A percentile compares a stretch with the other conserved stretches of the same genome.
phyloP scores from a whole-genome alignment of 2,888 invertebrate genomes.

The Smittia sp. region DNA sequence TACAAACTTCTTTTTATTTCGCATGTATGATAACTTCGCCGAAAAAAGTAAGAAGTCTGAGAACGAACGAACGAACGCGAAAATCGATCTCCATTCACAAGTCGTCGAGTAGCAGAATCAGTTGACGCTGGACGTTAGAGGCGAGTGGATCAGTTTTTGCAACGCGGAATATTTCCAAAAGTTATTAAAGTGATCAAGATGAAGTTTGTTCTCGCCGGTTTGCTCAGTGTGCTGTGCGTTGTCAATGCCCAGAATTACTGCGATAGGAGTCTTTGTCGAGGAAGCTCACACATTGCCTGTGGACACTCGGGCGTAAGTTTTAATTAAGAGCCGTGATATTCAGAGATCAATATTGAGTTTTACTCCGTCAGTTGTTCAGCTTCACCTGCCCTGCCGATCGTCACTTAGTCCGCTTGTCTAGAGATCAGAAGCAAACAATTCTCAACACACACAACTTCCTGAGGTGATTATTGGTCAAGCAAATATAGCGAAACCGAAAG shows the following conservation, averaged over 20 bases:
- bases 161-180: neutral
- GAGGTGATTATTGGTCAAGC: constrained; percentile 15
- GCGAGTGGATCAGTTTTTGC: constrained; percentile 19
- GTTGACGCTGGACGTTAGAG: constrained; percentile 26
- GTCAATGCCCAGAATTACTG: constrained; percentile 26
- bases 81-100: neutral
- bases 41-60: neutral
- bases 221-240: neutral
- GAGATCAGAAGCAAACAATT: constrained; percentile 31
- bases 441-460: constrained; percentile 30
- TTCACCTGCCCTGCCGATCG: constrained; percentile 23
- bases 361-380: neutral
- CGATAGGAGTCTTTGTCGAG: constrained; percentile 28
- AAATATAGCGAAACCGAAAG: neutral
- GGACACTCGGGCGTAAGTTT: constrained; percentile 33
- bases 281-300: constrained; percentile 25
- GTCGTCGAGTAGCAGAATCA: neutral
- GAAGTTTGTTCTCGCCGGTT: neutral
- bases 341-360: constrained; percentile 17
- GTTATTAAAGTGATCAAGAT: neutral
- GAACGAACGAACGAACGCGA: neutral
- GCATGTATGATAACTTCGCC: neutral
- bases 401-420: neutral
- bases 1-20: too few relatives aligned
- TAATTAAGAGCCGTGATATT: constrained; percentile 6